Conservation (phyloP, 2,888 invertebrate genomes). For the Osmoderma eremita region DNA sequence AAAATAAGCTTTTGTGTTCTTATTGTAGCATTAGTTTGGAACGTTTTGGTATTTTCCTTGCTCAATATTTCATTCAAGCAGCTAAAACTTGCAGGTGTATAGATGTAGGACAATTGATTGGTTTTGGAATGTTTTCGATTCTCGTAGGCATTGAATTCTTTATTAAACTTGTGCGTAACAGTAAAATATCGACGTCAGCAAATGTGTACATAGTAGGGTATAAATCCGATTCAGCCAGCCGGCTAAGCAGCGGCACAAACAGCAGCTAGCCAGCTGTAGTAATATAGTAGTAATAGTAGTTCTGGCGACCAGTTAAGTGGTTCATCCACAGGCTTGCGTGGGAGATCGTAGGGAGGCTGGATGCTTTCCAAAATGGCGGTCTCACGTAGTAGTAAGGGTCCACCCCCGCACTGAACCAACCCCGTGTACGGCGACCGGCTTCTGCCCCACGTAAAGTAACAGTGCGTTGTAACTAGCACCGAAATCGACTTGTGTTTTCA, state of each 20-base stretch:
- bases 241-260: background rate
- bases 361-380: constrained; percentile 56
- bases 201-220: background rate
- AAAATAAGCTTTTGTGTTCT: too few species aligned
- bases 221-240: constrained; percentile 11
- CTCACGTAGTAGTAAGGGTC: constrained; percentile 47
- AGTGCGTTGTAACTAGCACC: constrained; percentile 46
- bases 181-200: constrained; percentile 22
- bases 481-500: constrained; percentile 28
- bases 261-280: too few species aligned
- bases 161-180: too few species aligned
- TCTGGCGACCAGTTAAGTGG: constrained; percentile 43
- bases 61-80: too few species aligned
- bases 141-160: too few species aligned
- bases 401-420: constrained; percentile 40
- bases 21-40: too few species aligned
- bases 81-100: too few species aligned
- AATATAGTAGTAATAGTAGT: constrained; percentile 7
- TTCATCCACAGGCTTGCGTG: constrained; percentile 45
- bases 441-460: constrained; percentile 18
- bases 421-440: constrained; percentile 26
- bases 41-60: too few species aligned
- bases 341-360: constrained; percentile 55
- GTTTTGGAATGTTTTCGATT: too few species aligned
- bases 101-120: too few species aligned